These are phyloP conservation scores for Tamandua tetradactyla DNA, from an alignment of 2,797 vertebrate species.

Conservation along the genomic window DNA sequence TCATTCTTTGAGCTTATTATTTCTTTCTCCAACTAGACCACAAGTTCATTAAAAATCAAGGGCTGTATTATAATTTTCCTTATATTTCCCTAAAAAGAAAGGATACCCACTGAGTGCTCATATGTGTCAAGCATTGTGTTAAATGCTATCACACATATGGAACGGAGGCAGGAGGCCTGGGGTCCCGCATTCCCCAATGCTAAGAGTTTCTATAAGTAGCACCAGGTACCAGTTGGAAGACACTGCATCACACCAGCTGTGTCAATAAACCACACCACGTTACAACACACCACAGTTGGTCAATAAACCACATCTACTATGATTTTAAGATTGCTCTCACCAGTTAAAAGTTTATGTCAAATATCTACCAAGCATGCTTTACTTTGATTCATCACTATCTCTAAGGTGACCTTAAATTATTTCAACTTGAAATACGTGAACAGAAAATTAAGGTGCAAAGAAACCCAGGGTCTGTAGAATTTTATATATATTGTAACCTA, in stretches of 20 bases:
- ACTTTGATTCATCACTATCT: not conserved
- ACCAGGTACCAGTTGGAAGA: not conserved
- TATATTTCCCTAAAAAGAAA: constrained; percentile 7
- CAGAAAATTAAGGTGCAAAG: constrained; percentile 17
- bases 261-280: not conserved
- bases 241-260: not conserved
- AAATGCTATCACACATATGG: not conserved
- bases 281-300: not conserved
- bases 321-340: not conserved
- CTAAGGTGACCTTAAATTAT: constrained; percentile 11
- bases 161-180: not conserved
- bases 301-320: not conserved
- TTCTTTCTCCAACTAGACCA: not conserved
- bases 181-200: not conserved
- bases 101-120: not conserved
- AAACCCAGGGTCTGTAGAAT: not conserved
- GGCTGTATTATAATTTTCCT: not conserved
- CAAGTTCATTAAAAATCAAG: constrained; percentile 4
- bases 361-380: not conserved
- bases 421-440: constrained; percentile 44
- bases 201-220: not conserved
- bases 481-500: not conserved
- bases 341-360: not conserved
- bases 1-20: not conserved
- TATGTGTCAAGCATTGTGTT: not conserved